Percentiles rank a stretch among this genome's conserved stretches.
phyloP scores from a whole-genome alignment of 1,140 invertebrate species.

The Macrostomum lignano region DNA sequence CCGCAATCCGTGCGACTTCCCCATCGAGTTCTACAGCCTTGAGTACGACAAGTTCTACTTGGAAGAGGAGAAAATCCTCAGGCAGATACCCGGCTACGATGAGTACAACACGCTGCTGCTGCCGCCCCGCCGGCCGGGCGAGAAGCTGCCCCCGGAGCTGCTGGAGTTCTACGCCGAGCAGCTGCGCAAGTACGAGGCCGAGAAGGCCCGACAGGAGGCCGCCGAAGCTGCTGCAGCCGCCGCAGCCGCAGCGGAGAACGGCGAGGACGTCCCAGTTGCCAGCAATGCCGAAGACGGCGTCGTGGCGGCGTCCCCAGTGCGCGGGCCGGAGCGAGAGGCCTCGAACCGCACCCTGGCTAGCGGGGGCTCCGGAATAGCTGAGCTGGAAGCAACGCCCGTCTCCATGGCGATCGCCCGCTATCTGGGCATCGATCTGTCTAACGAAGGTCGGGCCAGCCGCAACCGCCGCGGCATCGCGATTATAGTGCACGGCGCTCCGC shows the following conservation, averaged over 20 bases:
- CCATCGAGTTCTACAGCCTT: slow-evolving; percentile 26
- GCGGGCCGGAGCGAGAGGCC: too few species aligned
- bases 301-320: too few species aligned
- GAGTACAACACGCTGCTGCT: slow-evolving; percentile 24
- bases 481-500: slow-evolving; percentile 24
- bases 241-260: too few species aligned
- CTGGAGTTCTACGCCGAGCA: slow-evolving; percentile 23
- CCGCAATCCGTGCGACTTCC: slow-evolving; percentile 23
- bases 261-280: too few species aligned
- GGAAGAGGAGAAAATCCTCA: slow-evolving; percentile 19
- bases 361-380: slow-evolving; percentile 17
- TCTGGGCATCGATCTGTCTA: slow-evolving; percentile 24
- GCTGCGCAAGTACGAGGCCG: slow-evolving; percentile 10
- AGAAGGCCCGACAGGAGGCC: slow-evolving; percentile 10
- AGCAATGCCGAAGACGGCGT: too few species aligned
- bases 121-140: slow-evolving; percentile 17
- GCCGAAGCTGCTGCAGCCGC: slow-evolving; percentile 4
- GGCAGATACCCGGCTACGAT: slow-evolving; percentile 27
- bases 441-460: slow-evolving; percentile 23
- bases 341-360: too few species aligned
- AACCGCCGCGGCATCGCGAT: slow-evolving; percentile 22
- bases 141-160: slow-evolving; percentile 23
- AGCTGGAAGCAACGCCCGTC: slow-evolving; percentile 26
- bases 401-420: slow-evolving; percentile 24
- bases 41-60: slow-evolving; percentile 25